These are phyloP conservation scores for Argopecten irradians DNA, from an alignment of 1,140 invertebrate genomes.

Conservation along the genomic window DNA sequence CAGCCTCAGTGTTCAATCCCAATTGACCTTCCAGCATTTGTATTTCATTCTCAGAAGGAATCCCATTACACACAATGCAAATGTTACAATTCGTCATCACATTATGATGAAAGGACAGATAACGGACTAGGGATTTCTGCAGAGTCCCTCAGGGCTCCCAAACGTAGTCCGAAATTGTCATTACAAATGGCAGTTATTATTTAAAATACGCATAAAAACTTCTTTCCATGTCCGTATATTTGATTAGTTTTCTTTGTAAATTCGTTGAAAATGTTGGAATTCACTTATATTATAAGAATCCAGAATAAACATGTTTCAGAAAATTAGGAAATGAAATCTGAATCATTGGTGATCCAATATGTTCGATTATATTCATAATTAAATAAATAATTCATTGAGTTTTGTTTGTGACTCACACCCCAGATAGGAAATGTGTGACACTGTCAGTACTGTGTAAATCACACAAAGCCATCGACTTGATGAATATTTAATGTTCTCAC, in stretches of 20 bases:
- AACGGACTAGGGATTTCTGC: neutral
- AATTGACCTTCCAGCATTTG: neutral
- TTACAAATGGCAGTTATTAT: conserved; percentile 12
- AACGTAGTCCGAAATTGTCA: neutral
- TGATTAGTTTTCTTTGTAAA: neutral
- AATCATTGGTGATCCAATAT: neutral
- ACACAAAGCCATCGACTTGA: neutral
- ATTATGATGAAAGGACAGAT: neutral
- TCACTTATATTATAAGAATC: neutral
- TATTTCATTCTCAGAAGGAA: neutral
- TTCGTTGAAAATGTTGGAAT: neutral
- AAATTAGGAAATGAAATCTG: neutral
- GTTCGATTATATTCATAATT: neutral
- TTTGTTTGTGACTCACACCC: conserved; percentile 1
- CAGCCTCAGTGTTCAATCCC: neutral
- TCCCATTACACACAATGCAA: neutral
- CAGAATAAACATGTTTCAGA: neutral
- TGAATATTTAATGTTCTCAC: conserved; percentile 23
- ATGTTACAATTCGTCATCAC: conserved; percentile 1
- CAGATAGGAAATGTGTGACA: neutral
- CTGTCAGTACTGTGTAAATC: conserved; percentile 3
- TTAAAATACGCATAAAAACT: neutral
- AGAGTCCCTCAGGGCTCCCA: neutral
- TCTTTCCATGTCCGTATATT: neutral
- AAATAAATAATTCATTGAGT: neutral